Evolutionary conservation across 1,140 invertebrate genomes (phyloP).

Genomic region (Drosophila kurseongensis): DNA sequence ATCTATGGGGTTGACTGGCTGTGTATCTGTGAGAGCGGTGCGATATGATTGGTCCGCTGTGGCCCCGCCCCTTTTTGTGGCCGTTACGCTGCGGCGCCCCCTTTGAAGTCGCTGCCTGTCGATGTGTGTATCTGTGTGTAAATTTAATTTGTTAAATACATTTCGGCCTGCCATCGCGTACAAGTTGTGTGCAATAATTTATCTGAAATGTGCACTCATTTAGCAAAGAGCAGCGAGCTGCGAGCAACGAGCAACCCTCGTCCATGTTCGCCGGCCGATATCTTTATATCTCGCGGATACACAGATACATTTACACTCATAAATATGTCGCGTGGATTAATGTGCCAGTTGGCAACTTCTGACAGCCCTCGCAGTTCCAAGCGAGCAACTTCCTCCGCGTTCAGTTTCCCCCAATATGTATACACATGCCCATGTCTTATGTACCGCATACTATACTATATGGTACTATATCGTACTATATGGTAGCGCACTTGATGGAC

Average conservation of each 20-base stretch:
- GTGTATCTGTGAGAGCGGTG: conserved; percentile 42
- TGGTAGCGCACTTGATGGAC: conserved; percentile 13
- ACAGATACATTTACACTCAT: conserved; percentile 69
- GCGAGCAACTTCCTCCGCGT: not conserved
- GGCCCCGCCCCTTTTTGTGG: conserved; percentile 33
- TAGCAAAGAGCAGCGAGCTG: conserved; percentile 55
- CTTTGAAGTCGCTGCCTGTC: conserved; percentile 52
- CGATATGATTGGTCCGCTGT: conserved; percentile 10
- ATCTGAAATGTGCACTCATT: conserved; percentile 84
- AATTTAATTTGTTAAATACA: conserved; percentile 84
- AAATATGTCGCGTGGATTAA: conserved; percentile 83
- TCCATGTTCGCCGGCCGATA: conserved; percentile 68
- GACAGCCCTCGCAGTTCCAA: conserved; percentile 57
- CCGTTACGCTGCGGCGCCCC: conserved; percentile 57
- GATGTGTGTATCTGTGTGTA: conserved; percentile 64
- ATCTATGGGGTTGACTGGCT: conserved; percentile 26
- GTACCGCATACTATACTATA: not conserved
- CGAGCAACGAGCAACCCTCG: conserved; percentile 73
- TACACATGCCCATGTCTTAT: not conserved
- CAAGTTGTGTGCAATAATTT: conserved; percentile 83
- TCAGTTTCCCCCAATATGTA: not conserved
- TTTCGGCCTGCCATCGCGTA: conserved; percentile 71
- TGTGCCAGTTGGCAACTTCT: conserved; percentile 80
- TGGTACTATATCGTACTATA: not conserved
- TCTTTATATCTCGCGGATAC: conserved; percentile 81